These are phyloP conservation scores for Drosophila bifasciata DNA, from an alignment of 1,140 invertebrate species.

Conservation along the genomic window DNA sequence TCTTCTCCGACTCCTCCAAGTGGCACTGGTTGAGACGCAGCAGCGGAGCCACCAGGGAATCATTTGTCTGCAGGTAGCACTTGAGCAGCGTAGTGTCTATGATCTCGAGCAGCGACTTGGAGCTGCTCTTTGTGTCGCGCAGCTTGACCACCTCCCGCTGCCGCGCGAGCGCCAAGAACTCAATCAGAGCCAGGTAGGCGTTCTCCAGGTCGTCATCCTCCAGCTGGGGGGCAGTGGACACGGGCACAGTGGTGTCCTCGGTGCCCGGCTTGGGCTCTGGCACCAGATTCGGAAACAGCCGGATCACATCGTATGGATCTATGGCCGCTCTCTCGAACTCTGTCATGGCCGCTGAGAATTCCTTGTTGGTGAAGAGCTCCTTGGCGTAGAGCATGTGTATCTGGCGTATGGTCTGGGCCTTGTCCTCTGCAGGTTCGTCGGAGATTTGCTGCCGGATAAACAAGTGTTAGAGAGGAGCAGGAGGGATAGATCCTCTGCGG, in stretches of 20 bases:
- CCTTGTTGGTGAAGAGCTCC: conserved; percentile 94
- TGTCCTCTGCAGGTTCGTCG: conserved; percentile 92
- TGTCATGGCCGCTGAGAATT: conserved; percentile 95
- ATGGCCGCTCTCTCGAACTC: conserved; percentile 95
- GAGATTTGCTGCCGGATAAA: conserved; percentile 89
- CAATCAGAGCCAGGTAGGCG: conserved; percentile 94
- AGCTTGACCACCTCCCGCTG: conserved; percentile 84
- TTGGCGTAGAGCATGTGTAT: conserved; percentile 96
- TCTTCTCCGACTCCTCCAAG: conserved; percentile 96
- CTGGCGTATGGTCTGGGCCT: conserved; percentile 91
- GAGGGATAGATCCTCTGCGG: not conserved
- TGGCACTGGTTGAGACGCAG: conserved; percentile 97
- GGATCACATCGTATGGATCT: conserved; percentile 97
- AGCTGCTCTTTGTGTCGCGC: conserved; percentile 62
- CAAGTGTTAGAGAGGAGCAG: not conserved
- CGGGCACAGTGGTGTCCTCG: conserved; percentile 84
- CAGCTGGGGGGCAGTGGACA: conserved; percentile 85
- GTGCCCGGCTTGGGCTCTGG: conserved; percentile 85
- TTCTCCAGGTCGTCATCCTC: conserved; percentile 94
- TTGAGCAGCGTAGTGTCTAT: conserved; percentile 98
- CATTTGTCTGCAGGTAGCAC: conserved; percentile 98
- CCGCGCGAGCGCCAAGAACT: conserved; percentile 93
- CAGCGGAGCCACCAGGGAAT: conserved; percentile 95
- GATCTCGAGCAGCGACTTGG: conserved; percentile 92
- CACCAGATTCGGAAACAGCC: conserved; percentile 95